Evolutionary conservation across 2,797 vertebrate genomes (phyloP).

Genomic region (Acestrorhynchus altus): DNA sequence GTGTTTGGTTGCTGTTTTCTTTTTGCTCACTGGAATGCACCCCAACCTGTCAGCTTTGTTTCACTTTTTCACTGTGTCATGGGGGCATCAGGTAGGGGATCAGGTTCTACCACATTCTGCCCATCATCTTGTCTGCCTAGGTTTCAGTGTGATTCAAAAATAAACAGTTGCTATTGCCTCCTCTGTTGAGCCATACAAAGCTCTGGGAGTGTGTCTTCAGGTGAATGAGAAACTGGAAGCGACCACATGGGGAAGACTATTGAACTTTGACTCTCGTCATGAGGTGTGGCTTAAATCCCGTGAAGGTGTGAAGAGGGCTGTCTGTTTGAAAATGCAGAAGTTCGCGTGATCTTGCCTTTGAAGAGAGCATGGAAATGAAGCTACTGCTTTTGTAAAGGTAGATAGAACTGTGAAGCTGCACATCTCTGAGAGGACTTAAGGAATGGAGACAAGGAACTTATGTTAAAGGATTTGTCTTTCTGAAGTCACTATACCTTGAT

Average conservation of each 20-base stretch:
- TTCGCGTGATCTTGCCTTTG: not conserved
- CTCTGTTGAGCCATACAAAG: not conserved
- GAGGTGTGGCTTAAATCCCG: constrained; percentile 7
- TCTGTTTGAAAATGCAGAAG: constrained; percentile 15
- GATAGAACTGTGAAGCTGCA: not conserved
- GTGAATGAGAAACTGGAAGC: not conserved
- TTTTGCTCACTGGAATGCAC: constrained; percentile 49
- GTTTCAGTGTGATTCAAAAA: constrained; percentile 15
- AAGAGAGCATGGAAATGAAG: constrained; percentile 3
- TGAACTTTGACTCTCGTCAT: constrained; percentile 26
- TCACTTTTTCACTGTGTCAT: constrained; percentile 1
- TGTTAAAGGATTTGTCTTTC: not conserved
- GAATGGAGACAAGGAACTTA: not conserved
- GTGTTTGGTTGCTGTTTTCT: not conserved
- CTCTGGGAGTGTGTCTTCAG: constrained; percentile 5
- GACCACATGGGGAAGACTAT: not conserved
- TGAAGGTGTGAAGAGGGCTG: not conserved
- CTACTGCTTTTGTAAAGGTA: not conserved
- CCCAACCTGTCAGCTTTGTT: constrained; percentile 46
- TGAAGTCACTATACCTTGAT: not conserved
- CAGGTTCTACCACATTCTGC: constrained; percentile 44
- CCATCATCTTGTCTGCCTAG: constrained; percentile 26
- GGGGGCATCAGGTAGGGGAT: constrained; percentile 15
- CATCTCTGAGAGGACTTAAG: not conserved
- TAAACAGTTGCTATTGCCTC: not conserved